Conservation (phyloP, 2,113 vertebrate species). For the Vanacampus margaritifer region DNA sequence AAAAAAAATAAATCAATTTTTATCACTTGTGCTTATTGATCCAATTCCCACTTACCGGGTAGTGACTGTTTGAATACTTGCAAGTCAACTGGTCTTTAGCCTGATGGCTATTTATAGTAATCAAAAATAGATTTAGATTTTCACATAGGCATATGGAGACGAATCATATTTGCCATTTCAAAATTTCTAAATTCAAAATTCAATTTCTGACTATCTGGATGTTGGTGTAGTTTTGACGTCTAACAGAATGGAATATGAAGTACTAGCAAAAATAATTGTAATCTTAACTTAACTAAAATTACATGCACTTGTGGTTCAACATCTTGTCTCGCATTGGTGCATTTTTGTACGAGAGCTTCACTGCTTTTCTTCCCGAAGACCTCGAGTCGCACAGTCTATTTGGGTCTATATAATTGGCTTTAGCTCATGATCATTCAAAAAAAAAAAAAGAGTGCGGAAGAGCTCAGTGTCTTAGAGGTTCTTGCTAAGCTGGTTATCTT, state of each 20-base stretch:
- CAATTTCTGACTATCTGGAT: not conserved
- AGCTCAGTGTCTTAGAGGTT: slow-evolving; percentile 52
- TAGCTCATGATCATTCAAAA: slow-evolving; percentile 52
- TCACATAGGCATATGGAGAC: not conserved
- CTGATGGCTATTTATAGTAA: no score
- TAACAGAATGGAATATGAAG: not conserved
- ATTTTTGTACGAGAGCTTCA: not conserved
- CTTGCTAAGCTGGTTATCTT: slow-evolving; percentile 28
- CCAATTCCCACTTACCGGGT: not conserved
- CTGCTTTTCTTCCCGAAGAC: slow-evolving; percentile 16
- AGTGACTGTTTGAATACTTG: not conserved
- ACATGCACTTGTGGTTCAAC: not conserved
- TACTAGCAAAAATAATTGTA: not conserved
- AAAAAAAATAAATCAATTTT: not conserved
- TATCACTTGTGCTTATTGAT: not conserved
- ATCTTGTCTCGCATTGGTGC: not conserved
- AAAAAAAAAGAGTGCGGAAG: slow-evolving; percentile 53
- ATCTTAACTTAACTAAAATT: not conserved
- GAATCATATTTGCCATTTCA: no score
- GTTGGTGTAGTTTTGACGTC: not conserved
- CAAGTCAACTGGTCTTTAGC: not conserved
- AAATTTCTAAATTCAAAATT: no score
- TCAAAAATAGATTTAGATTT: not conserved
- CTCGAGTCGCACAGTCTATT: slow-evolving; percentile 49
- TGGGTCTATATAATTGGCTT: slow-evolving; percentile 61